Percentiles rank a stretch among this genome's conserved stretches.
Conservation (phyloP, 1,140 invertebrate species). For the Cryptotermes secundus region DNA sequence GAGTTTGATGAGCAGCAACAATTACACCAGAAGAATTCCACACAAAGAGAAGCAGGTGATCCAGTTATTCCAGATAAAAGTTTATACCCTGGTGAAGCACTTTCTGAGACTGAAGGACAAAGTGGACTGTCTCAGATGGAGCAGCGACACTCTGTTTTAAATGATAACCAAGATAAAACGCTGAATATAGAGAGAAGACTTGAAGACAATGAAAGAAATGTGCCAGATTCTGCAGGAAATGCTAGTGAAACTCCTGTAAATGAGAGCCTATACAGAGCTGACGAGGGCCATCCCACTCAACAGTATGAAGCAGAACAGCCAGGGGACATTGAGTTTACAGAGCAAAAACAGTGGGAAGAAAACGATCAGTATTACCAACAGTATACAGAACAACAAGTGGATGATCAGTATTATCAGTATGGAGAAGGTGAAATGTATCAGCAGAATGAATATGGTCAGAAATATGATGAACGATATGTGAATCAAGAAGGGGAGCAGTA, state of each 20-base stretch:
- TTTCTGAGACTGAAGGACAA: too few species aligned
- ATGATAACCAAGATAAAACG: too few species aligned
- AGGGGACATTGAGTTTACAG: neutral
- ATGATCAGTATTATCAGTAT: neutral
- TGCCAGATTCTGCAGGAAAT: too few species aligned
- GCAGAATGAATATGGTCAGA: neutral
- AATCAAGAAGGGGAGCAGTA: neutral
- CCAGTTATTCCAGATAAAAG: too few species aligned
- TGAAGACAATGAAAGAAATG: too few species aligned
- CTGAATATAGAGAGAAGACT: too few species aligned
- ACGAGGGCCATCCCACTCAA: neutral
- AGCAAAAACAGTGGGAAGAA: neutral
- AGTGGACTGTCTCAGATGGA: too few species aligned
- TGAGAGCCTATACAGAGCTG: neutral
- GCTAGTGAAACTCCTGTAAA: neutral
- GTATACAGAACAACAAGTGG: neutral
- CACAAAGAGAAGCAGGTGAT: too few species aligned
- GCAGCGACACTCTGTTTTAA: too few species aligned
- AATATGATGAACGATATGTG: neutral
- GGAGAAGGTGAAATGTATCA: neutral
- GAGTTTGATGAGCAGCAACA: too few species aligned
- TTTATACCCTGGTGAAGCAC: too few species aligned
- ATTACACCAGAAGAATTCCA: too few species aligned
- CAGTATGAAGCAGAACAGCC: neutral
- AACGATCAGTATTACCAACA: conserved; percentile 3